Evolutionary conservation across 2,113 vertebrate species (phyloP).

Genomic region (Platichthys flesus): DNA sequence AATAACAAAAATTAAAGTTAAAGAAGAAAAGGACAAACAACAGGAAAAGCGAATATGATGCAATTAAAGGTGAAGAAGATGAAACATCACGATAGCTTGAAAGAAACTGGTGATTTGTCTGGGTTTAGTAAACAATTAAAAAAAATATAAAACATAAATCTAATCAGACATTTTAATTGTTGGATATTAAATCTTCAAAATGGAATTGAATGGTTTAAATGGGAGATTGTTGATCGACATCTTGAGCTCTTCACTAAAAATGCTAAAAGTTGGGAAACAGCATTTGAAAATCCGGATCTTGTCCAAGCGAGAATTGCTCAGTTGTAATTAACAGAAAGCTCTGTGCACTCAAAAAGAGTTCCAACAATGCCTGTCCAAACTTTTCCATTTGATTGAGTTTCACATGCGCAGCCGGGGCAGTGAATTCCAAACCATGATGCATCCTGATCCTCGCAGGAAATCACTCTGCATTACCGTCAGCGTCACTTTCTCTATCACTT

Average conservation of each 20-base stretch:
- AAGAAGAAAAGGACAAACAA: no score
- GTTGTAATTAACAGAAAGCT: slow-evolving; percentile 30
- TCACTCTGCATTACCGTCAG: slow-evolving; percentile 71
- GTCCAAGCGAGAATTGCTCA: slow-evolving; percentile 20
- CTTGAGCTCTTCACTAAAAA: not conserved
- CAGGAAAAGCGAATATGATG: no score
- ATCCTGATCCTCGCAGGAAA: slow-evolving; percentile 62
- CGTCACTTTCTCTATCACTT: slow-evolving; percentile 66
- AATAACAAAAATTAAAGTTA: no score
- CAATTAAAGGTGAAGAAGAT: no score
- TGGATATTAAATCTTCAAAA: no score
- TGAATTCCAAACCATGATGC: slow-evolving; percentile 46
- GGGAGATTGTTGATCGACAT: not conserved
- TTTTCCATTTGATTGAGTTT: slow-evolving; percentile 64
- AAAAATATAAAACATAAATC: no score
- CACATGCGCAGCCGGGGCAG: slow-evolving; percentile 19
- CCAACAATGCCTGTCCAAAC: slow-evolving; percentile 59
- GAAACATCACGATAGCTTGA: no score
- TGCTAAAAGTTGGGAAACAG: not conserved
- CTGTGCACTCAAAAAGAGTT: slow-evolving; percentile 34
- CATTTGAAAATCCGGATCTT: not conserved
- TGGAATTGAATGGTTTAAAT: no score
- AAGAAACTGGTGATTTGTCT: no score
- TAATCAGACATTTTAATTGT: no score
- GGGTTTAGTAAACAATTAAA: no score